Base-by-base conservation (phyloP, 2,888 invertebrate genomes). In the Dichetophora obliterata region DNA sequence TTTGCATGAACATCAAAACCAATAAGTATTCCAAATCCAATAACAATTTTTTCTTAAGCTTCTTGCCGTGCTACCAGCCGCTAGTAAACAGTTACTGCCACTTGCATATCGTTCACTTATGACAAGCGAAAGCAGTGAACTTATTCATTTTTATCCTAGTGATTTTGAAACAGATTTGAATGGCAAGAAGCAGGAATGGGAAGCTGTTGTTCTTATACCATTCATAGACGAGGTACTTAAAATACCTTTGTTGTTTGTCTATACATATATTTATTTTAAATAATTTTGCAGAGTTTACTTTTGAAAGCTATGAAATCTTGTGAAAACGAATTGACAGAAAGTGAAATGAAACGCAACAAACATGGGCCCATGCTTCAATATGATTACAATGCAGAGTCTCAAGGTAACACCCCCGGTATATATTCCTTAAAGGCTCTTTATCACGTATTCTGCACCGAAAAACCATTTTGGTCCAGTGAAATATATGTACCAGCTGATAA, bases 131-230 rank as follows among this genome's bases (percentile, higher is more conserved):
- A 86, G 90, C 19, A 91, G 93, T 81, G 96, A 96, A 0, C 93
- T 96, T 1, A 95, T 99, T 78, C 93, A 96, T 82, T 99, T 96
- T 89, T 99, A 98, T 90, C 99, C 99, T 0, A 88, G 91, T 71
- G 92, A 98, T 81, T 99, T 99, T 88, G 92, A 95, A 84, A 97
- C 96, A 0, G 99, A 99, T 91, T 91, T 98, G 75, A 99, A 99
- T 90, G 98, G 98, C 6, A 99, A 99, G 89, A 92, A 92, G 83
- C 95, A 97, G 85, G 98, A 98, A 81, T 99, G 99, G 98, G 98
- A 98, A 88, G 97, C 97, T 0, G 95, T 98, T 0, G 96, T 97
- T 1, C 91, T 98, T 1, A 95, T 98, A 85, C 98, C 98, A 0
- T 97, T 98, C 83, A 97, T 98, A 83, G 94, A 97, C 82, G 96